These are phyloP conservation scores for Sclerurus mexicanus DNA, from an alignment of 2,113 vertebrate genomes.

Conservation along the genomic window DNA sequence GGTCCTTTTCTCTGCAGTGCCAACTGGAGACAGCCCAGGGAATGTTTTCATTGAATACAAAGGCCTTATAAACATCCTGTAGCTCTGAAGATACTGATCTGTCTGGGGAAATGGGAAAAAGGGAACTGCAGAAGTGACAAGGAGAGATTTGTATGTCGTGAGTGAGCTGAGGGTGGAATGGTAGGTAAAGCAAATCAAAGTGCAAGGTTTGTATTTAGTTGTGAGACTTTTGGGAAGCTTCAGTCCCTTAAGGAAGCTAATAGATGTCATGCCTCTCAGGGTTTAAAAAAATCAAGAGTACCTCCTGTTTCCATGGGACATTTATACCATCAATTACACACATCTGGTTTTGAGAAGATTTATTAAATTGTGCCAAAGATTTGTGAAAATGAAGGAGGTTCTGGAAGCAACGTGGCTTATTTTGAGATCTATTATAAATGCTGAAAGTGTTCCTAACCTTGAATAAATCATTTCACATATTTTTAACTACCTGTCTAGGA, in stretches of 20 bases:
- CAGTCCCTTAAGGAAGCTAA: background rate
- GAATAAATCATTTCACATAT: conserved; percentile 39
- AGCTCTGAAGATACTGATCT: background rate
- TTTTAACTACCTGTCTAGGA: conserved; percentile 17
- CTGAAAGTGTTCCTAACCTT: background rate
- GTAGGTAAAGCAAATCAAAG: background rate
- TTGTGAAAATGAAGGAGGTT: background rate
- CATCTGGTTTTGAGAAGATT: background rate
- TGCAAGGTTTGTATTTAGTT: background rate
- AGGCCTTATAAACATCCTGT: background rate
- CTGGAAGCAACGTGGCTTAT: background rate
- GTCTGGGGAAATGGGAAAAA: background rate
- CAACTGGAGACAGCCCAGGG: background rate
- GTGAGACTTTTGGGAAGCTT: background rate
- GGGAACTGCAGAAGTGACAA: background rate
- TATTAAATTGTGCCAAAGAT: background rate
- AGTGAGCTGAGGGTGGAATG: background rate
- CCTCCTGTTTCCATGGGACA: background rate
- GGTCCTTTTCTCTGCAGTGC: background rate
- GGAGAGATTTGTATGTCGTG: fast-evolving
- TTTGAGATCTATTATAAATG: conserved; percentile 1
- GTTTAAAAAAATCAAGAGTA: background rate
- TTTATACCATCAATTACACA: background rate
- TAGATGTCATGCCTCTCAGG: background rate
- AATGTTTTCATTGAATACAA: background rate